Evolutionary conservation across 2,888 invertebrate species (phyloP), one percentile per base, ranked within the genome.

Genomic region (Erebia palarica): DNA sequence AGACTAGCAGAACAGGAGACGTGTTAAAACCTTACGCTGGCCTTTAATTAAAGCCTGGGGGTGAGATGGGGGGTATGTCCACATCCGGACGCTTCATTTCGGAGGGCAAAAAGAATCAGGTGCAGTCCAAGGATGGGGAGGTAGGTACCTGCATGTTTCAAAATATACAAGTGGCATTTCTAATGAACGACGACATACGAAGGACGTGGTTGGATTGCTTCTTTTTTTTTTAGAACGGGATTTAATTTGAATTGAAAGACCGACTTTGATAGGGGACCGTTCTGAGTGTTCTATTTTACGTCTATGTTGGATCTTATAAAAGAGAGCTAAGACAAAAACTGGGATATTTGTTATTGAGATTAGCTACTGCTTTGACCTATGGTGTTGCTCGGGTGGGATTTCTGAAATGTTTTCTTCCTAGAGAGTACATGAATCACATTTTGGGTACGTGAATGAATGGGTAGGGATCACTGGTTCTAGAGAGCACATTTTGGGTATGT

Each of bases 11-110:
- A 58, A 27, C 27, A 55, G 82, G 85, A 88, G 87, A 89, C 86
- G 90, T 87, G 89, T 86, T 90, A 90, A 88, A 91, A 86, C 91
- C 92, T 91, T 91, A 88, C 80, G 84, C 90, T 84, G 84, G 85
- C 86, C 89, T 91, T 92, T 92, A 92, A 92, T 92, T 92, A 92
- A 91, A 90, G 85, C 85, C 80, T 78, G 82, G 55, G 58, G 68
- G 72, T 71, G 69, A 73, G 68, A 77, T 69, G 71, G 73, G 76
- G 72, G 80, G 84, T 83, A 85, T 87, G 90, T 89, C 88, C 90
- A 88, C 88, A 89, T 90, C 88, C 89, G 85, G 87, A 84, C 88
- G 88, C 91, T 91, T 91, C 91, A 89, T 91, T 90, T 86, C 82
- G 85, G 86, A 87, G 86, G 84, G 82, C 79, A 85, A 90, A 90